phyloP scores from a whole-genome alignment of 2,113 vertebrate species.

The Pongo abelii region DNA sequence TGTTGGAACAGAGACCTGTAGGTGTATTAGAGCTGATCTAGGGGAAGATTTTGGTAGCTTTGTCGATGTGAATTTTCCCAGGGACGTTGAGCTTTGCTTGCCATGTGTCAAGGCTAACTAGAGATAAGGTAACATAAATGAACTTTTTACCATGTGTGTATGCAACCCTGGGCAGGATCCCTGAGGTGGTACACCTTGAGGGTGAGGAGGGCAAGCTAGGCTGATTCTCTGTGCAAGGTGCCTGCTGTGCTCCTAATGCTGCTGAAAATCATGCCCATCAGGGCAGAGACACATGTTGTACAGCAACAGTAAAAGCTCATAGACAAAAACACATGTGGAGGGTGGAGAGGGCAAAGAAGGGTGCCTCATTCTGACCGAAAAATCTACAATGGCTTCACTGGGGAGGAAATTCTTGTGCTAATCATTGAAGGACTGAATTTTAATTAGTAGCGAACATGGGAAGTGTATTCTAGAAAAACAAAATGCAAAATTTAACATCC shows the following conservation, averaged over 20 bases:
- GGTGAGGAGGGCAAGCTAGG: background rate
- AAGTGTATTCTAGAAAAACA: background rate
- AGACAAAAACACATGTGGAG: background rate
- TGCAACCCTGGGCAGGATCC: background rate
- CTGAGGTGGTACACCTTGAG: no score
- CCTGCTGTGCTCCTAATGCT: background rate
- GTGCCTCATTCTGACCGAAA: background rate
- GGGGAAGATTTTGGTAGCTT: background rate
- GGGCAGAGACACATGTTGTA: background rate
- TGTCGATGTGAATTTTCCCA: background rate
- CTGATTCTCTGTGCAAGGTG: rapidly evolving
- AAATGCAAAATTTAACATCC: background rate
- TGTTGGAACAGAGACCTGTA: background rate
- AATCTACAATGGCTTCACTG: background rate
- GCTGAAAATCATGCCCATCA: background rate
- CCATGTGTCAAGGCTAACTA: background rate
- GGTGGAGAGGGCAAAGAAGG: background rate
- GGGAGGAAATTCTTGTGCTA: background rate
- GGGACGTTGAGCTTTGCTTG: background rate
- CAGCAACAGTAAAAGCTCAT: background rate
- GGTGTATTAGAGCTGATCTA: background rate
- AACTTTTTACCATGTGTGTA: background rate
- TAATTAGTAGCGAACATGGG: background rate
- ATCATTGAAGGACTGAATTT: background rate
- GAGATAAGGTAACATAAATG: background rate